Percentiles rank a stretch among this genome's conserved stretches.
Evolutionary conservation across 2,797 vertebrate species (phyloP).

Genomic region (Scleropages formosus): DNA sequence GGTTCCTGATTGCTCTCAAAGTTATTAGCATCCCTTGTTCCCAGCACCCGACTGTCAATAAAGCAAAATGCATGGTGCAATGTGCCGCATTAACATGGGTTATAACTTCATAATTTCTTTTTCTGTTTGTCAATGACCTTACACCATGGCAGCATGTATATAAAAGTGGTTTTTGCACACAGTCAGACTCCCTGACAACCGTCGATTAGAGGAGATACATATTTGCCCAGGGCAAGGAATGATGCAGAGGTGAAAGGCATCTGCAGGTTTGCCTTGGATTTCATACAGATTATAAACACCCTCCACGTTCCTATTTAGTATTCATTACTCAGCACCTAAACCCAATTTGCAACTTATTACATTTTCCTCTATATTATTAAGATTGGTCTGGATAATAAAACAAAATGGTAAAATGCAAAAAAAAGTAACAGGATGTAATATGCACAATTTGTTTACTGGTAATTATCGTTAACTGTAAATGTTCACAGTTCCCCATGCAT

Average conservation of each 20-base stretch:
- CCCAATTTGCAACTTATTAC: constrained; percentile 13
- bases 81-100: constrained; percentile 27
- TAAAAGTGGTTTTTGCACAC: constrained; percentile 10
- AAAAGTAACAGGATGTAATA: neutral
- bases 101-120: constrained; percentile 19
- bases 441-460: no score
- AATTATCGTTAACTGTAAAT: no score
- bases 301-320: neutral
- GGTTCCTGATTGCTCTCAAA: constrained; percentile 37
- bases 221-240: neutral
- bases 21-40: constrained; percentile 31
- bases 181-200: neutral
- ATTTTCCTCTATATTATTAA: constrained; percentile 5
- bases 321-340: constrained; percentile 20
- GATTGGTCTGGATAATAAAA: constrained; percentile 17
- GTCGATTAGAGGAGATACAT: neutral
- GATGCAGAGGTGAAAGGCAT: neutral
- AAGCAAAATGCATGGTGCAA: constrained; percentile 28
- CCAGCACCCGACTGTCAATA: constrained; percentile 36
- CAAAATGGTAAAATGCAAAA: constrained; percentile 5
- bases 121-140: constrained; percentile 12
- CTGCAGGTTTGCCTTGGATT: neutral
- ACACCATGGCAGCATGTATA: constrained; percentile 3
- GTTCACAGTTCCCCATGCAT: no score
- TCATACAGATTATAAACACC: constrained; percentile 3